A percentile compares a stretch with the other conserved stretches of the same genome.
These are phyloP conservation scores for Goniozus legneri DNA, from an alignment of 1,140 invertebrate genomes.

Conservation along the genomic window DNA sequence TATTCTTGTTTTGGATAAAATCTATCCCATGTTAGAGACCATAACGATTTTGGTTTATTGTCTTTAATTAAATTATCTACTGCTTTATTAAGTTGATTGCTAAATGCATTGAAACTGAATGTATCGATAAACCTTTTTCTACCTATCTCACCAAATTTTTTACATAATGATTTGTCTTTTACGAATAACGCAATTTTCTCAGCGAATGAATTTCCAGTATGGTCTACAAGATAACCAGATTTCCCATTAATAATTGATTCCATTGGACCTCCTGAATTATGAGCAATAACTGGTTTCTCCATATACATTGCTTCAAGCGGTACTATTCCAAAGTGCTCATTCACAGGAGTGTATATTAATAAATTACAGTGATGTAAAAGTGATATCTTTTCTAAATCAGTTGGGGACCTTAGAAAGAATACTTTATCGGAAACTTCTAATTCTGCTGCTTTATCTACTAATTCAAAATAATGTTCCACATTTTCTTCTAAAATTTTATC, in stretches of 20 bases:
- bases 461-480: constrained; percentile 80
- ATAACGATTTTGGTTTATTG: constrained; percentile 24
- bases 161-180: constrained; percentile 55
- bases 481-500: constrained; percentile 89
- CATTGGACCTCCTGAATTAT: constrained; percentile 90
- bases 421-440: constrained; percentile 72
- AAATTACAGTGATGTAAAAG: constrained; percentile 72
- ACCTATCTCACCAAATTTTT: constrained; percentile 60
- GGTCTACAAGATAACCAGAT: constrained; percentile 86
- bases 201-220: constrained; percentile 69
- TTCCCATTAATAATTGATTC: constrained; percentile 87
- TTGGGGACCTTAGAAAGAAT: constrained; percentile 82
- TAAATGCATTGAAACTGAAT: constrained; percentile 69
- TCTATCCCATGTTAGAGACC: background rate
- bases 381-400: constrained; percentile 78
- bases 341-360: constrained; percentile 91
- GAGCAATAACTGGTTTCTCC: constrained; percentile 88
- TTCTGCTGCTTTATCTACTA: constrained; percentile 64
- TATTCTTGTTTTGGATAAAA: constrained; percentile 1
- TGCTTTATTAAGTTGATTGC: constrained; percentile 54
- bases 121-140: constrained; percentile 56
- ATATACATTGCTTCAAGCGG: constrained; percentile 98
- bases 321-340: constrained; percentile 99
- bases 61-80: constrained; percentile 40
- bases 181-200: constrained; percentile 73